A percentile compares a stretch with the other conserved stretches of the same genome.
Evolutionary conservation across 2,797 vertebrate genomes (phyloP).

Genomic region (Gymnoscopelus microlampas): DNA sequence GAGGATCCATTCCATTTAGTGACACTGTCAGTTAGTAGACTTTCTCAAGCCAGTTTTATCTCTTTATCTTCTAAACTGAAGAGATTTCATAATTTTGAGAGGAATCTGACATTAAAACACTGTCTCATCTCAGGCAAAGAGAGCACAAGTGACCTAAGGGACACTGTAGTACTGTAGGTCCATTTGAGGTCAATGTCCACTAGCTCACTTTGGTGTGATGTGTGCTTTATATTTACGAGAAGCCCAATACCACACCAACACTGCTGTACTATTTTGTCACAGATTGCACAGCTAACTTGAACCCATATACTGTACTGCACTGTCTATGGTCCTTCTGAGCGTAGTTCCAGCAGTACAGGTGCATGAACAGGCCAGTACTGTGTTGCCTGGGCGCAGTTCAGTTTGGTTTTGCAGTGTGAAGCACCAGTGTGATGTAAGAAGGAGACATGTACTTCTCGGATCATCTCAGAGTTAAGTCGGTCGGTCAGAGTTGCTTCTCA

Average conservation of each 20-base stretch:
- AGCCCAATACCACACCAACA: background rate
- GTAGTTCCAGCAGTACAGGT: slow-evolving; percentile 8
- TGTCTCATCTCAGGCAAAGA: no score
- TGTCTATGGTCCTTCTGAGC: slow-evolving; percentile 39
- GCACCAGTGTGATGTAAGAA: slow-evolving; percentile 48
- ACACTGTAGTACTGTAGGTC: background rate
- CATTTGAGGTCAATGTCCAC: background rate
- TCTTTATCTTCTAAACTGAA: background rate
- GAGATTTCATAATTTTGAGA: background rate
- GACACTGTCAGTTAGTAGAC: background rate
- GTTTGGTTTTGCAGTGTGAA: slow-evolving; percentile 49
- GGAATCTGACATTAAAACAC: background rate
- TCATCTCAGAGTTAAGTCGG: slow-evolving; percentile 1
- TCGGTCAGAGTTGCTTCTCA: background rate
- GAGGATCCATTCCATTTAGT: background rate
- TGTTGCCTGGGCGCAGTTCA: slow-evolving; percentile 21
- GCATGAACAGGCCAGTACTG: slow-evolving; percentile 18
- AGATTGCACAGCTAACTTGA: slow-evolving; percentile 20
- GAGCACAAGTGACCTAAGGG: background rate
- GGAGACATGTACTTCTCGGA: slow-evolving; percentile 25
- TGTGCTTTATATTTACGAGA: slow-evolving; percentile 15
- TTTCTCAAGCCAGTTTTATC: background rate
- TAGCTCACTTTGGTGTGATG: background rate
- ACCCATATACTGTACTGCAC: slow-evolving; percentile 11
- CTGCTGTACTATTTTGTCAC: slow-evolving; percentile 6